A percentile compares a stretch with the other conserved stretches of the same genome.
These are phyloP conservation scores for Drosophila antonietae DNA, from an alignment of 2,888 invertebrate species.

Conservation along the genomic window DNA sequence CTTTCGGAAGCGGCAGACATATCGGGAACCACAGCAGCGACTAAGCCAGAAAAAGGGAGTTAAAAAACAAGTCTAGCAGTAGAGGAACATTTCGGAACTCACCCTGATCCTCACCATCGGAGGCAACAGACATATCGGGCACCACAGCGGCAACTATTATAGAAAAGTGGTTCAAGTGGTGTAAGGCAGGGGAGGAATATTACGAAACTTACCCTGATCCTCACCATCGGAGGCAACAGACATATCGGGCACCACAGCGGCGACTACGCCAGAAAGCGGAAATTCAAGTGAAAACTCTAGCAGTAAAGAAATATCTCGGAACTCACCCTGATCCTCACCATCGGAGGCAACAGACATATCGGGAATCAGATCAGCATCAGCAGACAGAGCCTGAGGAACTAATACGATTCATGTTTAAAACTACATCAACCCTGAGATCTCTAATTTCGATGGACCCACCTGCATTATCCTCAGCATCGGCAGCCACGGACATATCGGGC, in stretches of 20 bases:
- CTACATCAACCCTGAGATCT: not conserved
- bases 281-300: not conserved
- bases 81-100: not conserved
- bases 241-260: slow-evolving; percentile 2
- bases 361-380: slow-evolving; percentile 22
- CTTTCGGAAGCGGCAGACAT: no score
- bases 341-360: slow-evolving; percentile 40
- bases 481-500: slow-evolving; percentile 56
- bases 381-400: slow-evolving; percentile 3
- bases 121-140: slow-evolving; percentile 3
- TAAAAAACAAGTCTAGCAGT: no score
- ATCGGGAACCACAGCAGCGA: no score
- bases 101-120: slow-evolving; percentile 26
- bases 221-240: slow-evolving; percentile 20
- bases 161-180: no score
- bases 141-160: not conserved
- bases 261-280: not conserved
- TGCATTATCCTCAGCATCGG: slow-evolving; percentile 41
- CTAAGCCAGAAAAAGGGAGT: no score
- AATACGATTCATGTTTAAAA: not conserved
- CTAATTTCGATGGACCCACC: slow-evolving; percentile 13
- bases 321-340: slow-evolving; percentile 1
- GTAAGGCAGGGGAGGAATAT: no score
- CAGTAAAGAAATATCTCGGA: no score
- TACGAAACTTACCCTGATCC: slow-evolving; percentile 6